phyloP scores from a whole-genome alignment of 1,140 invertebrate species.

The Pachypsylla venusta region DNA sequence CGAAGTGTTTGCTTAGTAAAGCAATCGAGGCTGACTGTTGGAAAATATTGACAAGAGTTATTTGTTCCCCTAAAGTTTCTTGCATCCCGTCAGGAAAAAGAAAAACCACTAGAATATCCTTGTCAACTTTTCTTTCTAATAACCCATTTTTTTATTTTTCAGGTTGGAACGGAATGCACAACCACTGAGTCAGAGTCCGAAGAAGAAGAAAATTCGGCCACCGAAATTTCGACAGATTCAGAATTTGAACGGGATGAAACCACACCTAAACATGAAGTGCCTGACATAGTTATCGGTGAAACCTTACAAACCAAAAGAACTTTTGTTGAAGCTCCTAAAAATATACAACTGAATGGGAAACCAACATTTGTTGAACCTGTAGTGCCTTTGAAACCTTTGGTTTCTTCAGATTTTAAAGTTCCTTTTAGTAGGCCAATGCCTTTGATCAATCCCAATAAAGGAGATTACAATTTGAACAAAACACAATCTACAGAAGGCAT shows the following conservation, averaged over 20 bases:
- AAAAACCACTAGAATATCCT: too few relatives aligned
- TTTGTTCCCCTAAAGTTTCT: too few relatives aligned
- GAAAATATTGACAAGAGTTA: too few relatives aligned
- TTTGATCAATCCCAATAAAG: slow-evolving; percentile 39
- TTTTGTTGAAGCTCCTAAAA: slow-evolving; percentile 21
- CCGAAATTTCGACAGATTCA: slow-evolving; percentile 79
- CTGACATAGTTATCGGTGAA: slow-evolving; percentile 49
- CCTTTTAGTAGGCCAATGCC: slow-evolving; percentile 28
- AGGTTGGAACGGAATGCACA: slow-evolving; percentile 52
- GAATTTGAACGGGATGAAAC: slow-evolving; percentile 71
- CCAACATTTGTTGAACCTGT: background rate
- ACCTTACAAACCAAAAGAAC: slow-evolving; percentile 41
- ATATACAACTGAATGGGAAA: slow-evolving; percentile 17
- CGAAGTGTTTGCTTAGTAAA: too few relatives aligned
- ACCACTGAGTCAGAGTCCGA: slow-evolving; percentile 30
- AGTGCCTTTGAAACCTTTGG: background rate
- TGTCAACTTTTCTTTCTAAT: too few relatives aligned
- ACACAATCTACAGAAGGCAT: slow-evolving; percentile 72
- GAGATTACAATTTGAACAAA: slow-evolving; percentile 57
- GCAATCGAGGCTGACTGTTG: too few relatives aligned
- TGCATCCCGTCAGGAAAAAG: too few relatives aligned
- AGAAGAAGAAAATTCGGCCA: slow-evolving; percentile 62
- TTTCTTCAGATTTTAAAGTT: slow-evolving; percentile 4
- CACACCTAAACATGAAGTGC: slow-evolving; percentile 47
- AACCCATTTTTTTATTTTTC: slow-evolving; percentile 21